Evolutionary conservation across 2,888 invertebrate genomes (phyloP).

Genomic region (Penaeus monodon): DNA sequence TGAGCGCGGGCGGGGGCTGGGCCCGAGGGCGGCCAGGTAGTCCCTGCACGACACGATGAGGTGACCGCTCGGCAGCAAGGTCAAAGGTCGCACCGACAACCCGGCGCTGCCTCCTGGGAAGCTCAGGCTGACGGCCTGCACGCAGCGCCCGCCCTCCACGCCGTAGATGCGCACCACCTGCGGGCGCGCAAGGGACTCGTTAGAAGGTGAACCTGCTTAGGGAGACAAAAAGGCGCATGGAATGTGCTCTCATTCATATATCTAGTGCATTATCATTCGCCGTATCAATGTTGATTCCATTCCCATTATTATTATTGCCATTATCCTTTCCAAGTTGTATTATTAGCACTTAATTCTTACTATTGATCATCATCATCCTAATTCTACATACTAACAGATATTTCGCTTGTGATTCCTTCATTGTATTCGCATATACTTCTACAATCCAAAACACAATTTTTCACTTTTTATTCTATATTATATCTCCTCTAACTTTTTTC

Average conservation of each 20-base stretch:
- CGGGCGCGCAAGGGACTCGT: no score
- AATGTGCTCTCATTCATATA: no score
- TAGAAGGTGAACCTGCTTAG: no score
- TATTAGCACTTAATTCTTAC: no score
- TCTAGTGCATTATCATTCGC: no score
- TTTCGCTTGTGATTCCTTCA: not conserved
- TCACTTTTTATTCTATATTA: not conserved
- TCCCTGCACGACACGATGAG: conserved; percentile 50
- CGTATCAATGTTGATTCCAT: no score
- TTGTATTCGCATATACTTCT: not conserved
- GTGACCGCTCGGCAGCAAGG: conserved; percentile 32
- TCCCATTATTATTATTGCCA: no score
- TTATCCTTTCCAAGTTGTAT: no score
- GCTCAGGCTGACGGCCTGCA: conserved; percentile 35
- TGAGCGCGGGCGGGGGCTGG: not conserved
- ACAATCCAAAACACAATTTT: not conserved
- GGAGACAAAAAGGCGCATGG: no score
- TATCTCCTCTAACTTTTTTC: not conserved
- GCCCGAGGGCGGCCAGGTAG: conserved; percentile 39
- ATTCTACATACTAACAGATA: no score
- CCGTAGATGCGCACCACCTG: conserved; percentile 53
- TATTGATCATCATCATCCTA: no score
- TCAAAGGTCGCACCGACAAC: conserved; percentile 39
- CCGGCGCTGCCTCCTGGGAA: conserved; percentile 44
- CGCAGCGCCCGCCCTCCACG: conserved; percentile 38